These are phyloP conservation scores for Crotalus viridis DNA, from an alignment of 2,113 vertebrate genomes.

Conservation along the genomic window DNA sequence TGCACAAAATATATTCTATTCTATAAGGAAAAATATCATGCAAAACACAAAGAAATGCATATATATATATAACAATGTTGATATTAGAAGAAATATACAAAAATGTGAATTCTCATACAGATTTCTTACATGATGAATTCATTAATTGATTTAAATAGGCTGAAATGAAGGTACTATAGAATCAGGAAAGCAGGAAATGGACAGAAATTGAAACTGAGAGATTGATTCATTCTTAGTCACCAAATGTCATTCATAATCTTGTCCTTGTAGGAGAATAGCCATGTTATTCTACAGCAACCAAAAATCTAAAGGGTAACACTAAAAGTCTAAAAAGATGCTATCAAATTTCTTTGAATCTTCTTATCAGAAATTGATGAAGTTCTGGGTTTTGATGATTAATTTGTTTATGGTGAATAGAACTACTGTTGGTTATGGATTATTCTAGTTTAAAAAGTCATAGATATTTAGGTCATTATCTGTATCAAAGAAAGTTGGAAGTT, in stretches of 20 bases:
- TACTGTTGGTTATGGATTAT: too few relatives aligned
- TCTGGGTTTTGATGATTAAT: conserved; percentile 16
- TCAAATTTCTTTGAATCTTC: neutral
- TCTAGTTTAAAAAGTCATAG: too few relatives aligned
- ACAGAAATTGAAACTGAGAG: neutral
- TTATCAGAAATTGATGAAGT: conserved; percentile 1
- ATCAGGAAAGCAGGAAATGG: neutral
- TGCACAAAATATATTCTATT: neutral
- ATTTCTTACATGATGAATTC: neutral
- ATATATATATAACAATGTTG: neutral
- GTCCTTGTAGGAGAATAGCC: neutral
- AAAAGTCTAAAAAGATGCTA: neutral
- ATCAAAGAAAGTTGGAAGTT: neutral
- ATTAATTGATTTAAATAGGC: neutral
- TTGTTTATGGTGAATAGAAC: too few relatives aligned
- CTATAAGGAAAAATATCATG: neutral
- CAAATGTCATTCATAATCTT: neutral
- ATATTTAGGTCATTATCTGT: too few relatives aligned
- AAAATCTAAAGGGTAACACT: neutral
- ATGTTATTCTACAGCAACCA: neutral
- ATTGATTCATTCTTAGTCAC: neutral
- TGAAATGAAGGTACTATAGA: neutral
- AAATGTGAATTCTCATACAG: neutral
- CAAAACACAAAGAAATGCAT: neutral
- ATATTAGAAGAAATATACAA: neutral